These are phyloP conservation scores for Eristalis arbustorum DNA, from an alignment of 2,888 invertebrate genomes.

Conservation along the genomic window DNA sequence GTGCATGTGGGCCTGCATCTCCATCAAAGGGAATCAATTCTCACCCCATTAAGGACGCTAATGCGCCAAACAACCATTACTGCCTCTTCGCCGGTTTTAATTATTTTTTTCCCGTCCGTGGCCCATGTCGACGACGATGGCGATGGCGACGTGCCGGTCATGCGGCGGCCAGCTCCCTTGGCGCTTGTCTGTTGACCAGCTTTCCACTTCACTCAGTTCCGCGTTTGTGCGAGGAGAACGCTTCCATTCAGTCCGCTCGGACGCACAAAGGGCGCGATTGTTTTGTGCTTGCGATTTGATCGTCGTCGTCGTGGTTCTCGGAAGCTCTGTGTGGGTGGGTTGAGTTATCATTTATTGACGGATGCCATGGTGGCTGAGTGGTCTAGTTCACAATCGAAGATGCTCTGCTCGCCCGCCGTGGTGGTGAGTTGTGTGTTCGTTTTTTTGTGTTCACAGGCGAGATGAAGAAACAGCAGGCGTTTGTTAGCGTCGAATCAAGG, in stretches of 20 bases:
- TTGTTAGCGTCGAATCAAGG: too few species aligned
- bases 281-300: conserved; percentile 40
- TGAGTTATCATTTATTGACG: conserved; percentile 6
- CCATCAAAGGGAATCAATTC: conserved; percentile 69
- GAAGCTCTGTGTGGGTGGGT: conserved; percentile 8
- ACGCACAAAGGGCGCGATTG: conserved; percentile 57
- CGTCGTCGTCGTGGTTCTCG: conserved; percentile 22
- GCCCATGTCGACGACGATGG: conserved; percentile 14
- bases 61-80: conserved; percentile 50
- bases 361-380: conserved; percentile 4
- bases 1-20: conserved; percentile 23
- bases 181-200: conserved; percentile 32
- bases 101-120: conserved; percentile 29
- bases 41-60: conserved; percentile 64
- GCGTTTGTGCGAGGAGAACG: conserved; percentile 42
- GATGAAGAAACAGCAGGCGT: too few species aligned
- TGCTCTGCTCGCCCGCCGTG: conserved; percentile 17
- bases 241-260: conserved; percentile 48
- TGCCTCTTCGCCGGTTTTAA: conserved; percentile 45
- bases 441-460: too few species aligned
- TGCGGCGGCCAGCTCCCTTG: background rate
- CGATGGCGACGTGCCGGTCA: background rate
- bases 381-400: conserved; percentile 48
- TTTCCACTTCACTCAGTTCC: conserved; percentile 30
- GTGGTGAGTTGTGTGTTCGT: background rate